Conservation (phyloP, 1,140 invertebrate genomes). For the Goniozus legneri region DNA sequence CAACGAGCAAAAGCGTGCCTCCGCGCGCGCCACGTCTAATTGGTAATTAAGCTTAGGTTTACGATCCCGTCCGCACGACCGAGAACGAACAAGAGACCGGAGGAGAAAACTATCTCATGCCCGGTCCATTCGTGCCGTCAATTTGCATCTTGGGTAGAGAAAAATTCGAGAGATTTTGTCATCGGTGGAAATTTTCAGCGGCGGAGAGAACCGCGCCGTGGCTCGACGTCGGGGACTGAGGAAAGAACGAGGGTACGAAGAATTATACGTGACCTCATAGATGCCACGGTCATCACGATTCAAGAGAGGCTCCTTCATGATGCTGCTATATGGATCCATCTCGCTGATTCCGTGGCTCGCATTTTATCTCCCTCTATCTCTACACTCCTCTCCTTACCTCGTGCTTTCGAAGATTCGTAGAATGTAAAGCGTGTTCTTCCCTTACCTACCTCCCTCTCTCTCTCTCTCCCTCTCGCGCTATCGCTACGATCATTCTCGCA, state of each 20-base stretch:
- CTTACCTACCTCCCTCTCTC: no score
- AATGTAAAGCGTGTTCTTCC: no score
- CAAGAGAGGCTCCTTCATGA: no score
- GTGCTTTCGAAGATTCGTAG: no score
- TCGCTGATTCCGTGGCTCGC: not conserved
- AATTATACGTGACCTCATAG: no score
- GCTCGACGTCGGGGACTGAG: no score
- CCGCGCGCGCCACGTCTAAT: conserved; percentile 49
- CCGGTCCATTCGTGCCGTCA: no score
- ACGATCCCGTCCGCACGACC: conserved; percentile 21
- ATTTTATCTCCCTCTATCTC: not conserved
- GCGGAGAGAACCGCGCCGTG: not conserved
- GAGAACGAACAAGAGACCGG: conserved; percentile 7
- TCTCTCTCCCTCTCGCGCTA: not conserved
- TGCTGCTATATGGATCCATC: not conserved
- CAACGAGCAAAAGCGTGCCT: conserved; percentile 46
- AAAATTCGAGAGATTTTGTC: not conserved
- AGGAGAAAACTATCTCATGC: not conserved
- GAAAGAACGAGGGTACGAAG: no score
- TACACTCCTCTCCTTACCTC: no score
- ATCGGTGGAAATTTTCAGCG: not conserved
- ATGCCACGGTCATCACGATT: no score
- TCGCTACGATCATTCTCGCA: not conserved
- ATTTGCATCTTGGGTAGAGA: not conserved
- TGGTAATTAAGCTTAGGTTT: conserved; percentile 52